phyloP scores from a whole-genome alignment of 2,797 vertebrate genomes.

The Triplophysa bombifrons region DNA sequence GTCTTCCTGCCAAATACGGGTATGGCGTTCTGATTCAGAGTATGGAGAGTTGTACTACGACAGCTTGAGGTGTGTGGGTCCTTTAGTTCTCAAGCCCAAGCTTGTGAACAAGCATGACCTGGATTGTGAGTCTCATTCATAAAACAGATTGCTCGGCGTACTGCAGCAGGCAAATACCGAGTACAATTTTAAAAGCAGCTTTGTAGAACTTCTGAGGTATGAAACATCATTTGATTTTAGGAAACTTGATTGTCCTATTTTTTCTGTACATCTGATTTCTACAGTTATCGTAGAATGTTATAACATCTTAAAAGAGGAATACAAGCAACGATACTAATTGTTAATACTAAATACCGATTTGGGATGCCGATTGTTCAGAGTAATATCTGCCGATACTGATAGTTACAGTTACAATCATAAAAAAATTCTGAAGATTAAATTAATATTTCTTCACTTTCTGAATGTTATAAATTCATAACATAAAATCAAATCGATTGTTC shows the following conservation, averaged over 20 bases:
- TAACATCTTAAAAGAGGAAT: neutral
- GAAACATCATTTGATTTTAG: slow-evolving; percentile 6
- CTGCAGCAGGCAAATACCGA: neutral
- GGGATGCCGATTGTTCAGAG: too few relatives aligned
- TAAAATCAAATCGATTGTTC: too few relatives aligned
- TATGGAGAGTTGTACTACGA: slow-evolving; percentile 29
- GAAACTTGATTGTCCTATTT: neutral
- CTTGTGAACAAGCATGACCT: slow-evolving; percentile 25
- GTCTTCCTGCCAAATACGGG: slow-evolving; percentile 41
- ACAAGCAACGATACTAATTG: neutral
- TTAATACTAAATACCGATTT: too few relatives aligned
- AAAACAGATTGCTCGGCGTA: slow-evolving; percentile 17
- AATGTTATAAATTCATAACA: too few relatives aligned
- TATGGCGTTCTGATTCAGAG: slow-evolving; percentile 34
- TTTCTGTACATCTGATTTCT: neutral
- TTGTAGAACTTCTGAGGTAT: neutral
- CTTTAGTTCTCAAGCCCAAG: slow-evolving; percentile 24
- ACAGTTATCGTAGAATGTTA: neutral
- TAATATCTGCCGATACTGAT: too few relatives aligned
- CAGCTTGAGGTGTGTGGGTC: slow-evolving; percentile 48
- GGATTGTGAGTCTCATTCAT: slow-evolving; percentile 27
- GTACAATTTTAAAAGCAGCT: neutral
- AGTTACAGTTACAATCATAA: too few relatives aligned
- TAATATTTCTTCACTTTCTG: too few relatives aligned
- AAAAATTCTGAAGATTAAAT: too few relatives aligned